Percentiles rank a stretch among this genome's conserved stretches.
These are phyloP conservation scores for Drosophila kanapiae DNA, from an alignment of 1,140 invertebrate species.

Conservation along the genomic window DNA sequence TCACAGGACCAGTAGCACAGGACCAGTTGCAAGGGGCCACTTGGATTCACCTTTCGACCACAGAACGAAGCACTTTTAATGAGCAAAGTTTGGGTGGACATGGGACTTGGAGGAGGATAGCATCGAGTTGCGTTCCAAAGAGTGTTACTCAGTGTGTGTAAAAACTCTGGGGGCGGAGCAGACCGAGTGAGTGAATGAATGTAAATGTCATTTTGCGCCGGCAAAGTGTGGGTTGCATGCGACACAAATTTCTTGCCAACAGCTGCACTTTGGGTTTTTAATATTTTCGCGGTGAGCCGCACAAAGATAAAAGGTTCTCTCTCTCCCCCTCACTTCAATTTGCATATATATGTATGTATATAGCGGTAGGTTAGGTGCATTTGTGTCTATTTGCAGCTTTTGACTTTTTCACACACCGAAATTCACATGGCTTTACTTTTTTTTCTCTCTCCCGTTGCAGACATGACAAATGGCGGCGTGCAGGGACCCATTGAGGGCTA, in stretches of 20 bases:
- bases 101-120: slow-evolving; percentile 21
- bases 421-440: slow-evolving; percentile 19
- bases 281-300: slow-evolving; percentile 45
- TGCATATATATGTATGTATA: slow-evolving; percentile 15
- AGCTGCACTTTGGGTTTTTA: slow-evolving; percentile 61
- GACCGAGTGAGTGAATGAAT: slow-evolving; percentile 40
- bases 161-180: slow-evolving; percentile 2
- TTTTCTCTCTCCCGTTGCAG: slow-evolving; percentile 53
- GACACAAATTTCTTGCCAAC: slow-evolving; percentile 52
- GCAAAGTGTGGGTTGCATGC: slow-evolving; percentile 21
- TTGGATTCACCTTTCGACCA: slow-evolving; percentile 52
- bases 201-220: slow-evolving; percentile 49
- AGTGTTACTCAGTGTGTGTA: slow-evolving; percentile 20
- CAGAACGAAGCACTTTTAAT: slow-evolving; percentile 49
- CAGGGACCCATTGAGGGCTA: slow-evolving; percentile 81
- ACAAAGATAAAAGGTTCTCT: slow-evolving; percentile 51
- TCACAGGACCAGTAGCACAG: slow-evolving; percentile 37
- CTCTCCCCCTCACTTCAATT: slow-evolving; percentile 15
- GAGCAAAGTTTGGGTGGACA: slow-evolving; percentile 40
- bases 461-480: slow-evolving; percentile 77
- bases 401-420: slow-evolving; percentile 54
- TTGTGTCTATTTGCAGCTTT: slow-evolving; percentile 56
- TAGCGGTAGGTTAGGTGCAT: slow-evolving; percentile 15
- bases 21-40: slow-evolving; percentile 34
- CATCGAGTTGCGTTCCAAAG: slow-evolving; percentile 20